Base-by-base conservation (phyloP, 2,888 invertebrate genomes). In the Idaea straminata region DNA sequence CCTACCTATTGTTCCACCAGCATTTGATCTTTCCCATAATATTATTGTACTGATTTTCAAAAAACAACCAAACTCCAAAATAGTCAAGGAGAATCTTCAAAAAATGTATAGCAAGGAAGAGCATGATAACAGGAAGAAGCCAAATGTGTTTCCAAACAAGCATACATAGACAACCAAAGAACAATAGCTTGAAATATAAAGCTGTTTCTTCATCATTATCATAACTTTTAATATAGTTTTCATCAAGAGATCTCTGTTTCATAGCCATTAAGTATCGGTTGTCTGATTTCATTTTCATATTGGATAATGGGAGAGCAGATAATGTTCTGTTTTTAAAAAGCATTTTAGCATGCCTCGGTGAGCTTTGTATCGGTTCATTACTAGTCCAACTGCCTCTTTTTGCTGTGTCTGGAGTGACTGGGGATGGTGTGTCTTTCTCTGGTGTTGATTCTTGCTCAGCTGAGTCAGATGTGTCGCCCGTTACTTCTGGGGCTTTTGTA, bases 91-190 rank as follows among this genome's bases (percentile, higher is more conserved):
- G 66, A 81, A 90, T 88, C 85, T 95, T 86, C 15, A 96, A 77
- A 10, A 94, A 87, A 83, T 96, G 96, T 73, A 96, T 95, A 0
- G 95, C 92, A 65, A 98, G 91, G 6, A 98, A 97, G 73, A 98
- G 93, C 1, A 96, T 94, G 63, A 97, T 92, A 35, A 98, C 93
- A 6, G 96, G 95, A 71, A 97, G 87, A 66, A 97, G 89, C 96
- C 98, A 97, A 63, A 96, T 94, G 79, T 98, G 96, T 77, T 96
- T 96, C 96, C 98, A 98, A 15, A 98, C 93, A 38, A 98, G 93
- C 90, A 98, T 97, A 64, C 96, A 94, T 6, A 96, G 89, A 76
- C 98, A 97, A 3, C 96, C 96, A 93, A 97, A 98, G 73, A 98
- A 93, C 13, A 98, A 87, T 5, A 95, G 94, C 78, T 96, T 97